Evolutionary conservation across 1,140 invertebrate species (phyloP).

Genomic region (Pinna nobilis): DNA sequence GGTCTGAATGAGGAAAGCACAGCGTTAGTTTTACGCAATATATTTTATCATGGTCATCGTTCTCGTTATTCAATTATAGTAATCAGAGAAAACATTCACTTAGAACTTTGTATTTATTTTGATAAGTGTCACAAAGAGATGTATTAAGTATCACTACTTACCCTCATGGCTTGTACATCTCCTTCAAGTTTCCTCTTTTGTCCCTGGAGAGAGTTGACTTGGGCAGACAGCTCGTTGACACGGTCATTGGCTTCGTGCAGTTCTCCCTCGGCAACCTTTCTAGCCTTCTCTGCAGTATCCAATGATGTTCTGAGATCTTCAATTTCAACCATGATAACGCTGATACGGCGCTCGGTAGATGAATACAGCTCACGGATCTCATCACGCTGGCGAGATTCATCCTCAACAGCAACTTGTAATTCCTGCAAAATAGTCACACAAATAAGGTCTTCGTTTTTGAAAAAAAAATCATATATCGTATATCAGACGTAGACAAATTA

Average conservation of each 20-base stretch:
- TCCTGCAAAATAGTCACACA: constrained; percentile 12
- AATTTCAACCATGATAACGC: constrained; percentile 94
- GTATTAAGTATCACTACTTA: constrained; percentile 70
- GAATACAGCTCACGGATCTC: constrained; percentile 96
- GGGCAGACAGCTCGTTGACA: constrained; percentile 93
- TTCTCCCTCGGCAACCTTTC: constrained; percentile 96
- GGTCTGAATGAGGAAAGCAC: constrained; percentile 76
- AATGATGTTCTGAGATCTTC: constrained; percentile 95
- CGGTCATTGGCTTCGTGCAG: constrained; percentile 96
- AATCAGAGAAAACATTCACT: not conserved
- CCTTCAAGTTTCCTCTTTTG: constrained; percentile 98
- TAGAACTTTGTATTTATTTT: not conserved
- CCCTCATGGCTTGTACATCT: constrained; percentile 95
- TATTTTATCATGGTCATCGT: not conserved
- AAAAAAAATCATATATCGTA: not conserved
- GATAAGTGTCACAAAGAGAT: not conserved
- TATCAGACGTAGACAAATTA: not conserved
- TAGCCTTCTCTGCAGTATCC: constrained; percentile 95
- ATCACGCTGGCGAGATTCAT: constrained; percentile 96
- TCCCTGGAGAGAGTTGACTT: constrained; percentile 91
- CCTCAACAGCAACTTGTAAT: constrained; percentile 81
- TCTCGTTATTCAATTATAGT: not conserved
- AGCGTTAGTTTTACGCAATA: not conserved
- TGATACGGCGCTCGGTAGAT: constrained; percentile 95
- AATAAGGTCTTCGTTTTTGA: not conserved